Base-by-base conservation (phyloP, 2,888 invertebrate genomes). In the Eretmocerus hayati region DNA sequence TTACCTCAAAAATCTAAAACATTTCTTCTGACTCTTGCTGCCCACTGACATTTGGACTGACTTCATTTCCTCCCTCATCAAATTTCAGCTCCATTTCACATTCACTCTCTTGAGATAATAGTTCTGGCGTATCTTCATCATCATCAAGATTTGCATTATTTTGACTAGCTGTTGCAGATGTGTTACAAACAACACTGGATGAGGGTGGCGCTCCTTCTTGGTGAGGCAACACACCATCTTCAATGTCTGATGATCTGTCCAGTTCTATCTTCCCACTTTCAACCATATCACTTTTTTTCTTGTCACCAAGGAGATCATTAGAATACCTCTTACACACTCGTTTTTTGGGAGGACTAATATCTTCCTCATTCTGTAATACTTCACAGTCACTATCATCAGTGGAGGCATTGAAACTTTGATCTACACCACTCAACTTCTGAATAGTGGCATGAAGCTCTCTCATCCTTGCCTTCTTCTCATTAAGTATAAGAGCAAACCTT, bases 401-500 rank as follows among this genome's bases (percentile, higher is more conserved):
- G n/a, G n/a, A n/a, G n/a, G n/a, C n/a, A n/a, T n/a, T n/a, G n/a
- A n/a, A n/a, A n/a, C n/a, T n/a, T 5, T 32, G 26, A 21, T 31
- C 39, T n/a, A 63, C 55, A 44, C 53, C 60, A 9, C 48, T 32
- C 3, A 48, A 13, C 48, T 37, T 26, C 26, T 26, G 26, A 26
- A 26, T 26, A 9, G 6, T 26, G 11, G 8, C 6, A 26, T 58
- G 42, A n/a, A 66, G 50, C 35, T 61, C 54, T 23, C 58, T 50
- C 16, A 64, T 59, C 32, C 50, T 63, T 42, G 45, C 41, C 38
- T 67, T 67, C 16, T 66, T 67, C 15, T 59, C 35, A 48, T 67
- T 66, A 15, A 67, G 16, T 19, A 66, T 2, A 11, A 59, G 35
- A 4, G 61, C 18, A 53, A 62, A 63, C 40, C 56, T 61, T 15